Percentiles rank a stretch among this genome's conserved stretches.
Conservation (phyloP, 2,113 vertebrate genomes). For the Talpa occidentalis region DNA sequence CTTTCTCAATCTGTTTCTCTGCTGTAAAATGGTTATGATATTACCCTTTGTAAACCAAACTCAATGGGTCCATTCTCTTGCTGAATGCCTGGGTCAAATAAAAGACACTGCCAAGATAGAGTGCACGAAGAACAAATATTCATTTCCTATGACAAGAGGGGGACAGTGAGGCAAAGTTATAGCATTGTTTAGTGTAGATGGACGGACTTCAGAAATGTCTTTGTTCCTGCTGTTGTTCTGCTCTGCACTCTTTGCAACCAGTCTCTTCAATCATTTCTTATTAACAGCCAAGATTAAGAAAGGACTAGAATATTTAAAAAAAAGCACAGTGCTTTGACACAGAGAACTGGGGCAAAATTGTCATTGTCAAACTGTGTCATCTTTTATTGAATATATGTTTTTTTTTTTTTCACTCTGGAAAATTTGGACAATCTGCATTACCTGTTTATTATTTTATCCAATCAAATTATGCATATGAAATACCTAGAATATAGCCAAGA, state of each 20-base stretch:
- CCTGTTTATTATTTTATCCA: background rate
- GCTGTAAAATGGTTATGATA: background rate
- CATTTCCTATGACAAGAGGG: too few relatives aligned
- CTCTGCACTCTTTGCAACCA: too few relatives aligned
- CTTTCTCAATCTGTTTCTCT: background rate
- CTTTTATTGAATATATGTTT: background rate
- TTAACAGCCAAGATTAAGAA: too few relatives aligned
- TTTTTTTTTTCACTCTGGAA: background rate
- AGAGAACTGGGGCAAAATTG: background rate
- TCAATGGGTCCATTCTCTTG: too few relatives aligned
- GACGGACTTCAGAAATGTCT: too few relatives aligned
- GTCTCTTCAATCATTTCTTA: too few relatives aligned
- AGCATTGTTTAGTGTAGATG: too few relatives aligned
- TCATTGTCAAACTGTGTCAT: background rate
- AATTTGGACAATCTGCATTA: background rate
- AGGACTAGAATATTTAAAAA: background rate
- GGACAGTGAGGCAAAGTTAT: too few relatives aligned
- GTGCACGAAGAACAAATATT: too few relatives aligned
- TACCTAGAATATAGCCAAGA: background rate
- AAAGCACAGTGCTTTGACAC: background rate
- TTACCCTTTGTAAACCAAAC: background rate
- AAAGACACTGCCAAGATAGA: too few relatives aligned
- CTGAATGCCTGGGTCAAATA: background rate
- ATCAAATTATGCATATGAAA: background rate
- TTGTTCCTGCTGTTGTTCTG: too few relatives aligned